These are phyloP conservation scores for Platysteira castanea DNA, from an alignment of 2,113 vertebrate genomes.

Conservation along the genomic window DNA sequence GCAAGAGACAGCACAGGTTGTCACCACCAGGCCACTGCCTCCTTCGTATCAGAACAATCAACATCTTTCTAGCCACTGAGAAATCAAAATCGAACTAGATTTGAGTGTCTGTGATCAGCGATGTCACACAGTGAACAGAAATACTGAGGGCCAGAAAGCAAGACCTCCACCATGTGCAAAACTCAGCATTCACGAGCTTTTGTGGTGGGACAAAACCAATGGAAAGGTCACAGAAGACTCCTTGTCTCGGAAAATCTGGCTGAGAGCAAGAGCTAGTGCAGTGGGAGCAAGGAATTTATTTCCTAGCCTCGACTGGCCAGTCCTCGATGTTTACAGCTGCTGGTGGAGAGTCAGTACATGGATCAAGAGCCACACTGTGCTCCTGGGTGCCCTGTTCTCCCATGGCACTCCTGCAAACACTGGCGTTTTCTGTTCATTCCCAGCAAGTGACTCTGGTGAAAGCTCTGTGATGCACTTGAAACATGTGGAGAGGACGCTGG, in stretches of 20 bases:
- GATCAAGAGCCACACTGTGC: not conserved
- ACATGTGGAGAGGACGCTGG: fast-evolving
- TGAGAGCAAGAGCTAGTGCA: not conserved
- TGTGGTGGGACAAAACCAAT: not conserved
- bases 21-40: not conserved
- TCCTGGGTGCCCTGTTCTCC: not conserved
- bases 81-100: not conserved
- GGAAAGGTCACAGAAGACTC: not conserved
- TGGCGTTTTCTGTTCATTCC: not conserved
- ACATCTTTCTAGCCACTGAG: not conserved
- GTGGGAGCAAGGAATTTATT: not conserved
- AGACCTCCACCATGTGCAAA: not conserved
- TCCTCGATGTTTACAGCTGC: not conserved
- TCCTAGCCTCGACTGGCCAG: fast-evolving
- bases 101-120: not conserved
- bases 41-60: not conserved
- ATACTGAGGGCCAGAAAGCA: not conserved
- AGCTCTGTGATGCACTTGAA: fast-evolving
- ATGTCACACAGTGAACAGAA: not conserved
- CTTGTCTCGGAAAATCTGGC: not conserved
- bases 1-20: not conserved
- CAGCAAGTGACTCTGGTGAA: not conserved
- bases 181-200: not conserved
- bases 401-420: not conserved
- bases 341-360: fast-evolving